These are phyloP conservation scores for Cololabis saira DNA, from an alignment of 2,113 vertebrate species.

Conservation along the genomic window DNA sequence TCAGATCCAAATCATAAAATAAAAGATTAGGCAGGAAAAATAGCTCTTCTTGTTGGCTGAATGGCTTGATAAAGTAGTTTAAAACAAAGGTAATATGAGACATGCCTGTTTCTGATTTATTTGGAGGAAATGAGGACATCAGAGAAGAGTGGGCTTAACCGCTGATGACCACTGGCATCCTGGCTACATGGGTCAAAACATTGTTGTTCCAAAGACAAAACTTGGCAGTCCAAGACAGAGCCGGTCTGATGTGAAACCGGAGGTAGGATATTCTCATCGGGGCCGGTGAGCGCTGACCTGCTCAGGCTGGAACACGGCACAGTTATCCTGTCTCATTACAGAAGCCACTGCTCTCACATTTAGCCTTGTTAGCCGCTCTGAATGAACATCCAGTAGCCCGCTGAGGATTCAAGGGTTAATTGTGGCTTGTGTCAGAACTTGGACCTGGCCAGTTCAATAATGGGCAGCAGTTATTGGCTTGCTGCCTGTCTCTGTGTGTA, in stretches of 20 bases:
- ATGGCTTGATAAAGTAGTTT: too few species aligned
- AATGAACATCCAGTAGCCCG: slow-evolving; percentile 69
- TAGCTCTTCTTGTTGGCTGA: too few species aligned
- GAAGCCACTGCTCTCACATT: slow-evolving; percentile 76
- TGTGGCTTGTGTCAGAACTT: slow-evolving; percentile 78
- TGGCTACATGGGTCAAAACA: neutral
- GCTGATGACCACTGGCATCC: too few species aligned
- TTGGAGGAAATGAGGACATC: too few species aligned
- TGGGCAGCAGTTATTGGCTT: slow-evolving; percentile 77
- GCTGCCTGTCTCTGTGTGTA: slow-evolving; percentile 42
- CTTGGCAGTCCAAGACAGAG: slow-evolving; percentile 42
- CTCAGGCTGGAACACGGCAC: slow-evolving; percentile 57
- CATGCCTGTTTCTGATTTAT: too few species aligned
- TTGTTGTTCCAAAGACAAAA: slow-evolving; percentile 35
- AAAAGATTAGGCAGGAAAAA: too few species aligned
- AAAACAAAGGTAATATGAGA: too few species aligned
- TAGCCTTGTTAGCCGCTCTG: slow-evolving; percentile 74
- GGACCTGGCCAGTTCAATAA: slow-evolving; percentile 78
- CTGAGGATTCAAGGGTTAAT: slow-evolving; percentile 78
- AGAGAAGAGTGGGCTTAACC: too few species aligned
- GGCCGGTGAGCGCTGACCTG: slow-evolving; percentile 69
- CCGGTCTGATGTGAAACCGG: slow-evolving; percentile 35
- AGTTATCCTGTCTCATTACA: slow-evolving; percentile 75
- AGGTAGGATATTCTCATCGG: slow-evolving; percentile 58
- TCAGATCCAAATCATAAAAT: too few species aligned